Evolutionary conservation across 1,140 invertebrate genomes (phyloP).

Genomic region (Drosophila nigromelanica): DNA sequence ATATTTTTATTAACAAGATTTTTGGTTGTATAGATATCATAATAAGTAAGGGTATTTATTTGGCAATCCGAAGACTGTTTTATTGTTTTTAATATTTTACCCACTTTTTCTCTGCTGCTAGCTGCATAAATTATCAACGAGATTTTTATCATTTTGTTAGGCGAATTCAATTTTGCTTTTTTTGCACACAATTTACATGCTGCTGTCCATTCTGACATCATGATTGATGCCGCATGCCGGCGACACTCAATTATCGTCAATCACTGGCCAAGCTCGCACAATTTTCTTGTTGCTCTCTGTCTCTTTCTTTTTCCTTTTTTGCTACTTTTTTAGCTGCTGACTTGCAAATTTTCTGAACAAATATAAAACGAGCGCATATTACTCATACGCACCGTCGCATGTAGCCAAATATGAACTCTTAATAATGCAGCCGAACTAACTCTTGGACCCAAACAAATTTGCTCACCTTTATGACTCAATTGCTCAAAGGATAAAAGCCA

Average conservation of each 20-base stretch:
- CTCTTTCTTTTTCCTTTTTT: not conserved
- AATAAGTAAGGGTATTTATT: too few relatives aligned
- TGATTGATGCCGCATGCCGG: slow-evolving; percentile 74
- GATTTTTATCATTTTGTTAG: slow-evolving; percentile 80
- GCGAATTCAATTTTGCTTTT: slow-evolving; percentile 77
- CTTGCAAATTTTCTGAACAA: slow-evolving; percentile 23
- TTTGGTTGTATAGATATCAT: too few relatives aligned
- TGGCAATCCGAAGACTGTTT: too few relatives aligned
- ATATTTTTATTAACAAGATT: too few relatives aligned
- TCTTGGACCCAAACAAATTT: slow-evolving; percentile 15
- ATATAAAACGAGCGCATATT: slow-evolving; percentile 47
- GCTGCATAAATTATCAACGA: slow-evolving; percentile 71
- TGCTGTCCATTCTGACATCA: slow-evolving; percentile 78
- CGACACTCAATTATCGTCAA: slow-evolving; percentile 82
- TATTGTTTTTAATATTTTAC: too few relatives aligned
- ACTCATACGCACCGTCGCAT: slow-evolving; percentile 67
- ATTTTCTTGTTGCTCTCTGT: slow-evolving; percentile 26
- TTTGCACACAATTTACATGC: slow-evolving; percentile 79
- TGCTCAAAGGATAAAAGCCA: slow-evolving; percentile 5
- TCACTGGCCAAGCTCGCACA: slow-evolving; percentile 53
- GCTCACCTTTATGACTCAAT: slow-evolving; percentile 41
- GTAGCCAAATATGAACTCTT: slow-evolving; percentile 25
- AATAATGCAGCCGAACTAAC: slow-evolving; percentile 37
- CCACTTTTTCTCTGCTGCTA: not conserved
- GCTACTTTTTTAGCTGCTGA: slow-evolving; percentile 25